Base-by-base conservation (phyloP, 2,113 vertebrate species). In the Anolis sagrei region DNA sequence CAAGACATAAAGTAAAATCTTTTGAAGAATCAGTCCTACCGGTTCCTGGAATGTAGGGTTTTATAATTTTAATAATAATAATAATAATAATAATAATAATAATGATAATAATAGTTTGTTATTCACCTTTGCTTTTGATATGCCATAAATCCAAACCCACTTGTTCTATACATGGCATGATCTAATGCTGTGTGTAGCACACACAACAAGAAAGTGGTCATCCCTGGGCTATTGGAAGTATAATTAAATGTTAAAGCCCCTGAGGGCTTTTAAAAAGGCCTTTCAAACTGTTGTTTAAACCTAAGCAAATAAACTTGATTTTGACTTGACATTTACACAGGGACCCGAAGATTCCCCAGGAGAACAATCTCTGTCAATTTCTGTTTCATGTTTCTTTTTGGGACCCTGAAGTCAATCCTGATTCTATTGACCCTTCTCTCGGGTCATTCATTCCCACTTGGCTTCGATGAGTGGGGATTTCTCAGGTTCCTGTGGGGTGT, bases 271-370 rank as follows among this genome's bases (percentile, higher is more conserved):
- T 89, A 29, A 78, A 82, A 29, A 73, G 51, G 19, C 44, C 82
- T 0, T 87, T 84, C 83, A 86, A 87, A 87, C 66, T 61, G 44
- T 74, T 81, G 36, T 87, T 87, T 36, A 51, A 89, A 73, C 2
- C 49, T 84, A 81, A n/a, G 48, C 48, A 83, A 89, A 87, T 89
- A 88, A 88, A 78, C 85, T 2, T 89, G 84, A 58, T 85, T 81
- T 64, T 82, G 82, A 80, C 80, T 86, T 54, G 32, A 82, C 29
- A 87, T 9, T 34, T 9, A 74, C 66, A 1, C 77, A 81, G 87
- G 68, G 64, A 25, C 49, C 74, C 44, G 89, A 91, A 89, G 32
- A 72, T 86, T 4, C 14, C 76, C 92, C 48, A 8, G 90, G 89
- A 89, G 89, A 34, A 34, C 36, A 18, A 78, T 82, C 36, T 1